Percentiles rank a stretch among this genome's conserved stretches.
phyloP scores from a whole-genome alignment of 2,888 invertebrate genomes.

The Automeris io region DNA sequence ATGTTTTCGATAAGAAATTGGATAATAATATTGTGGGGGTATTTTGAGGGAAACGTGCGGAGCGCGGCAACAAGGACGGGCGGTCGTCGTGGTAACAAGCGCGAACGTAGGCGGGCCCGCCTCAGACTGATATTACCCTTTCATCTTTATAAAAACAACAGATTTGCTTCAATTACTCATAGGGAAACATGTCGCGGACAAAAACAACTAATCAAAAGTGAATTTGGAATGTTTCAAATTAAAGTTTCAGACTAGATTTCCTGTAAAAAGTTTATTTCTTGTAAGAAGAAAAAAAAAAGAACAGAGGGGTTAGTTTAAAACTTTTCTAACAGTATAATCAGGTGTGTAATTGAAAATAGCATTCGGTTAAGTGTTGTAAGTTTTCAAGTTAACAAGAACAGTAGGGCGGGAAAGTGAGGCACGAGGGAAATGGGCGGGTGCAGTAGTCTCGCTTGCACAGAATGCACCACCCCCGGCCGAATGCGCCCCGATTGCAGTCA shows the following conservation, averaged over 20 bases:
- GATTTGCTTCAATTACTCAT: constrained; percentile 16
- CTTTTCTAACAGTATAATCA: constrained; percentile 22
- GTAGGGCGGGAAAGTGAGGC: constrained; percentile 75
- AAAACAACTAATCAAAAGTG: constrained; percentile 8
- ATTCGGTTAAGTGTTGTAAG: constrained; percentile 31
- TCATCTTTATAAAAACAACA: constrained; percentile 21
- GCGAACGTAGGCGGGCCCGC: constrained; percentile 45
- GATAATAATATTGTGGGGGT: constrained; percentile 9
- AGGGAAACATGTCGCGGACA: constrained; percentile 13
- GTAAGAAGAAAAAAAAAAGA: constrained; percentile 6
- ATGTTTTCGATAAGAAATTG: too few relatives aligned
- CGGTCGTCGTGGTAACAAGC: constrained; percentile 56
- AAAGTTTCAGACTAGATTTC: not conserved
- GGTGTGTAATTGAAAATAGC: constrained; percentile 26
- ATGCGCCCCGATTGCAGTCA: constrained; percentile 60
- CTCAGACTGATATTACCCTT: constrained; percentile 25
- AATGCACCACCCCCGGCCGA: constrained; percentile 67
- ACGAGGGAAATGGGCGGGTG: constrained; percentile 68
- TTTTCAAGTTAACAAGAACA: constrained; percentile 48
- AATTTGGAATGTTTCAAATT: not conserved
- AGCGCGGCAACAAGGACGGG: constrained; percentile 35
- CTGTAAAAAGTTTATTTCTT: not conserved
- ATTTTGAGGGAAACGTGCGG: constrained; percentile 33
- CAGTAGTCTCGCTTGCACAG: constrained; percentile 74
- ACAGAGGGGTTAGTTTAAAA: constrained; percentile 13